Evolutionary conservation across 1,140 invertebrate species (phyloP), one percentile per base, ranked within the genome.

Genomic region (Trachymyrmex cornetzi): DNA sequence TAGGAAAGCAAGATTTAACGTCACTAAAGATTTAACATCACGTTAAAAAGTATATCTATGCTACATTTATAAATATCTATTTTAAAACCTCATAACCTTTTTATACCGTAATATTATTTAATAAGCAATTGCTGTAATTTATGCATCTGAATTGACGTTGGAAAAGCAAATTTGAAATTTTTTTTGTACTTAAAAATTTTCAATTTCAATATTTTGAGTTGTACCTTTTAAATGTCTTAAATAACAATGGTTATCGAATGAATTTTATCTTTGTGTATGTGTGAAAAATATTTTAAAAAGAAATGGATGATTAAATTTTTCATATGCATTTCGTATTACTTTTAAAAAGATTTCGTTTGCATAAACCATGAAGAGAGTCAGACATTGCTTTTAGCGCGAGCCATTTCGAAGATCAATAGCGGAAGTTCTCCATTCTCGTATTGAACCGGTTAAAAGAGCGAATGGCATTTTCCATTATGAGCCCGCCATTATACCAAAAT

Each of bases 391-490:
- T 59, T 57, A 48, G 19, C 67, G 44, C 19, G 53, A 57, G 19
- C 22, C 30, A 19, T 48, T 82, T 82, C 24, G 55, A 72, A 48
- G 55, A 72, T 82, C 64, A 27, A 82, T 82, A 48, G 50, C 48
- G 34, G 61, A 72, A 59, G n/a, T 80, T 82, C 67, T 22, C 48
- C 30, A 69, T 44, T 44, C 30, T 81, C 11, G 22, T 69, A 71
- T 24, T 74, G 24, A 61, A 82, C 67, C 55, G 38, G 53, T 72
- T 82, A 72, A 82, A 82, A 74, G 38, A 82, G 38, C 67, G 55
- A 82, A 74, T 55, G 55, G 69, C 69, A 74, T 82, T 74, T 74
- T 61, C 69, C 67, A 82, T 82, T 82, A 74, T 82, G 55, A 82
- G 53, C 12, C 12, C 19, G 79, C 38, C 67, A 61, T 82, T 82